Evolutionary conservation across 2,797 vertebrate species (phyloP), one percentile per base, ranked within the genome.

Genomic region (Margarornis squamiger): DNA sequence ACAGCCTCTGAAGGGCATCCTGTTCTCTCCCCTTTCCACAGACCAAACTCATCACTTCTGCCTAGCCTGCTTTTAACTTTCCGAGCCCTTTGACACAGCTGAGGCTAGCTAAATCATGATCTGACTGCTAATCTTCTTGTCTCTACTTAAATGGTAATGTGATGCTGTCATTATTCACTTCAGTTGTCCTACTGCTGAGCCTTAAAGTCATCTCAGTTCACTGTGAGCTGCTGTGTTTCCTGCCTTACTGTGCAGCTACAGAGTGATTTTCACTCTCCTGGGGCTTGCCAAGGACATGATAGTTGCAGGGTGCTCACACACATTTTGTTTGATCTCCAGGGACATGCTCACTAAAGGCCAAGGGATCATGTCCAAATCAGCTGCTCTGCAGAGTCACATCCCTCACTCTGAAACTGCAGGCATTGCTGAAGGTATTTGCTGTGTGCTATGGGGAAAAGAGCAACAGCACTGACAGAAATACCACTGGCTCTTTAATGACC

Each of bases 101-200:
- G 15, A 90, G 23, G 39, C 54, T n/a, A 93, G 87, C 32, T 79
- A 79, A 92, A 77, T 83, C 80, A 90, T 46, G 41, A 90, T 54
- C 32, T 70, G 90, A 84, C 68, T 54, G 30, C 63, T 94, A 61
- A 92, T 86, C 72, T 68, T 62, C 75, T 55, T 72, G 52, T 77
- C 87, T 77, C 78, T 72, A 76, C 68, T 87, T 46, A 85, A 73
- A 93, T 43, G 71, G 88, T 63, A 95, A 92, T 32, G 61, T 54
- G 52, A 95, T 74, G 58, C 48, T 89, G 71, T n/a, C 8, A 61
- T 95, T 90, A 95, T 72, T 90, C 59, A 82, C 62, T 91, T 92
- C 63, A 85, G 90, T 67, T 88, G 63, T 58, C 55, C 83, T 93
- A 55, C 23, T 76, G 38, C 61, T 89, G 39, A 71, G 61, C 72